phyloP scores from a whole-genome alignment of 2,797 vertebrate genomes.

The Myripristis jacobus region DNA sequence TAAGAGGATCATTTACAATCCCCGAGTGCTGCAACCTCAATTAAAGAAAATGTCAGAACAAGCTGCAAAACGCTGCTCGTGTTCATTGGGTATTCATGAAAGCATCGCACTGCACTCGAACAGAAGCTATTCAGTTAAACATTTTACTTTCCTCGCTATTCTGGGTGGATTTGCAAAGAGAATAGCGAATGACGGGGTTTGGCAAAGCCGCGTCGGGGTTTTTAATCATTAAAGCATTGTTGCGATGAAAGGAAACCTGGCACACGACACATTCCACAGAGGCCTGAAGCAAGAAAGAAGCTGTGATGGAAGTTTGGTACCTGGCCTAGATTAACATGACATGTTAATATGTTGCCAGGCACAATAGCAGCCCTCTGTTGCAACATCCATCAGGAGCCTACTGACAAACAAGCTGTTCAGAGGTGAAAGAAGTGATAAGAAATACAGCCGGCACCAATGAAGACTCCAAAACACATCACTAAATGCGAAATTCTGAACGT shows the following conservation, averaged over 20 bases:
- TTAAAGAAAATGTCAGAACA: constrained; percentile 57
- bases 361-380: not conserved
- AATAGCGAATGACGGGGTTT: constrained; percentile 37
- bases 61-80: constrained; percentile 12
- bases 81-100: constrained; percentile 59
- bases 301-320: not conserved
- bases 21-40: constrained; percentile 38
- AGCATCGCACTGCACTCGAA: constrained; percentile 25
- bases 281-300: constrained; percentile 18
- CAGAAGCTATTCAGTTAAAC: constrained; percentile 32
- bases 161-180: constrained; percentile 37
- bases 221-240: constrained; percentile 55
- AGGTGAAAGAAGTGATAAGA: not conserved
- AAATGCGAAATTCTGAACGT: not conserved
- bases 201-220: constrained; percentile 49
- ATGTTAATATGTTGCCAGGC: not conserved
- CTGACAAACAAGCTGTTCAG: not conserved
- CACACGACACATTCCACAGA: constrained; percentile 35
- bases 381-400: not conserved
- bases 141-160: constrained; percentile 25
- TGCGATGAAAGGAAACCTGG: constrained; percentile 59
- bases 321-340: constrained; percentile 6
- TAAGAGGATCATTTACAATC: constrained; percentile 43
- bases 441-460: not conserved
- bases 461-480: too few species aligned